phyloP scores from a whole-genome alignment of 2,888 invertebrate species.

The Linnaemya vulpina region DNA sequence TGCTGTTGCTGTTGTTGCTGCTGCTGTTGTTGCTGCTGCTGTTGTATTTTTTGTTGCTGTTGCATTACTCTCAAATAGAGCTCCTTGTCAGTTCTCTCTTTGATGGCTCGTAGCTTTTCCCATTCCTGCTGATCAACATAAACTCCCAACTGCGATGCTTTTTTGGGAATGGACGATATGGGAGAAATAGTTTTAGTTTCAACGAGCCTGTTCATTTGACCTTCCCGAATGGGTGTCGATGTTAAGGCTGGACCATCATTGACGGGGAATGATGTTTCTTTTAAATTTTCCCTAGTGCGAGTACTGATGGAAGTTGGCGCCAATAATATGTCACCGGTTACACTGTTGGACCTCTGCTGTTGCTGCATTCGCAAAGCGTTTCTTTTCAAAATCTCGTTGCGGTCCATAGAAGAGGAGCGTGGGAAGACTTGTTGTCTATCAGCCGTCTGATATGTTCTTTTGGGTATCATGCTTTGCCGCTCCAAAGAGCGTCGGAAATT shows the following conservation, averaged over 20 bases:
- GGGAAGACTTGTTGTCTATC: constrained; percentile 75
- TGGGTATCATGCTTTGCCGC: constrained; percentile 79
- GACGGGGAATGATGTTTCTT: constrained; percentile 73
- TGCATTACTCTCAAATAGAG: constrained; percentile 79
- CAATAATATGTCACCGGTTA: constrained; percentile 60
- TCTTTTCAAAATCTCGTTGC: constrained; percentile 78
- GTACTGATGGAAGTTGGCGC: constrained; percentile 51
- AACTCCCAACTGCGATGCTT: constrained; percentile 58
- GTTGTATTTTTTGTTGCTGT: constrained; percentile 75
- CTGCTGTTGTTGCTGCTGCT: constrained; percentile 73
- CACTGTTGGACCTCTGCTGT: constrained; percentile 64
- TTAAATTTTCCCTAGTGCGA: constrained; percentile 74
- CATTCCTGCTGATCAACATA: constrained; percentile 79
- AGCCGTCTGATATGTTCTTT: constrained; percentile 73
- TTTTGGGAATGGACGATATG: constrained; percentile 66
- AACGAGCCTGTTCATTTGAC: constrained; percentile 4
- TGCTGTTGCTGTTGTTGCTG: constrained; percentile 74
- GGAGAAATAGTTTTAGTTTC: constrained; percentile 66
- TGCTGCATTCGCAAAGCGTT: constrained; percentile 68
- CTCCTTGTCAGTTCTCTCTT: constrained; percentile 81
- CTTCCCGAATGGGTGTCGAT: constrained; percentile 76
- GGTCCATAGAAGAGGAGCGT: constrained; percentile 80
- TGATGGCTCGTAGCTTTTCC: constrained; percentile 80
- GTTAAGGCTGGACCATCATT: constrained; percentile 75
- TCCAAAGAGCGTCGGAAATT: constrained; percentile 76